Base-by-base conservation (phyloP, 2,113 vertebrate species). In the Daphoenositta chrysoptera region DNA sequence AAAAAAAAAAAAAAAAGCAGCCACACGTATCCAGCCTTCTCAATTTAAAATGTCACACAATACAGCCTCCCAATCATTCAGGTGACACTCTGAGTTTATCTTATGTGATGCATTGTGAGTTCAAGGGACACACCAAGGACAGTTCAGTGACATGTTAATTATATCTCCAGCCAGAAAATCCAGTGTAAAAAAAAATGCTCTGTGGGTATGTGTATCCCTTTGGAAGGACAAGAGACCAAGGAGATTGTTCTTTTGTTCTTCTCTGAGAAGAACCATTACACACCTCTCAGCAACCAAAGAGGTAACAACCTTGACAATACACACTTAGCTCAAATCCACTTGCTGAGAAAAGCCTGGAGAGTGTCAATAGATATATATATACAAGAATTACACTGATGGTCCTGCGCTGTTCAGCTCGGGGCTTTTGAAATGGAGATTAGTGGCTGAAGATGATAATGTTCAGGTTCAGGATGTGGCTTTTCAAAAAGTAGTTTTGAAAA, bases 41-140 rank as follows among this genome's bases (percentile, higher is more conserved):
- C 96, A 95, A 88, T 90, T 95, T 95, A 86, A 90, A 97, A 94
- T 94, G 93, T 94, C 96, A 97, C 85, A 90, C 75, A 61, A 54
- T 76, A 37, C 61, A 83, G 78, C 75, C 83, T 88, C 81, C 37
- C 90, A 89, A 60, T 96, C 89, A 76, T 80, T 94, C 72, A 88
- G 77, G 91, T 93, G 95, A 93, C 90, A 75, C 58, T 90, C 58
- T 45, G 81, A 89, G 71, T 83, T 93, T 91, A 90, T 88, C 83
- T 93, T 83, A 72, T 70, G 78, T 11, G 21, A 91, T 3, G 33
- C 56, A 79, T n/a, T 71, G 27, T 39, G 86, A 92, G 80, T 96
- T 84, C 86, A 80, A 89, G 88, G 87, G 75, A 81, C 72, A 30
- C 33, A 66, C 42, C 90, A 96, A 95, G 96, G 96, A 95, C 92